Base-by-base conservation (phyloP, 2,797 vertebrate genomes). In the Todus mexicanus region DNA sequence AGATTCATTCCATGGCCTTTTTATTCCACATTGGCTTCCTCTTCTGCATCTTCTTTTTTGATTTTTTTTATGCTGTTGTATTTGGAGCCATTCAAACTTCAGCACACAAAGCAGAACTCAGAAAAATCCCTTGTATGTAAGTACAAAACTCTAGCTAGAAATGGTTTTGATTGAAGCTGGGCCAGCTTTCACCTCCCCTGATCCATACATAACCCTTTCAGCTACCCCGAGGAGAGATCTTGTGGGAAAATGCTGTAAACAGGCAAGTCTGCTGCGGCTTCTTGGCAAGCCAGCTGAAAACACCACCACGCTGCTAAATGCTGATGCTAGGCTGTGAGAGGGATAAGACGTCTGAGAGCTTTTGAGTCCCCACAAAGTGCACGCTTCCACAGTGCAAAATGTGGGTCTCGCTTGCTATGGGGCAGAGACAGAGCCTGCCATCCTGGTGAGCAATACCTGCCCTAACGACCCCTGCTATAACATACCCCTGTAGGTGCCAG, bases 241-340 rank as follows among this genome's bases (percentile, higher is more conserved):
- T 25, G 9, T 20, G 57, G 50, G 18, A 76, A 87, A 77, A 45
- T 3, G 6, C 38, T 48, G 38, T 53, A 75, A 40, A 13, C 1
- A 0, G 16, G 6, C 0, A 1, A 70, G 14, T 5, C 60, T 69
- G 20, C 11, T 37, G 45, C 0, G 1, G 25, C 18, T 81, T 81
- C 1, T 1, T 35, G 31, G 12, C 63, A 73, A 77, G n/a, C 20
- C 50, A 69, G 61, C 9, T 3, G 27, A n/a, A 75, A 66, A 21
- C 15, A 42, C 19, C 45, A 33, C 59, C 21, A 37, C 2, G 1
- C 3, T 60, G n/a, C 54, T 82, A 7, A 59, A 61, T 16, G 11
- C 29, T n/a, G 9, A 60, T 82, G 35, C 48, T 71, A 53, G 33
- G 25, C 43, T 72, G 15, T 29, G 26, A 57, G 40, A 71, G 9